phyloP scores from a whole-genome alignment of 2,888 invertebrate genomes.

The Orthosia gothica region DNA sequence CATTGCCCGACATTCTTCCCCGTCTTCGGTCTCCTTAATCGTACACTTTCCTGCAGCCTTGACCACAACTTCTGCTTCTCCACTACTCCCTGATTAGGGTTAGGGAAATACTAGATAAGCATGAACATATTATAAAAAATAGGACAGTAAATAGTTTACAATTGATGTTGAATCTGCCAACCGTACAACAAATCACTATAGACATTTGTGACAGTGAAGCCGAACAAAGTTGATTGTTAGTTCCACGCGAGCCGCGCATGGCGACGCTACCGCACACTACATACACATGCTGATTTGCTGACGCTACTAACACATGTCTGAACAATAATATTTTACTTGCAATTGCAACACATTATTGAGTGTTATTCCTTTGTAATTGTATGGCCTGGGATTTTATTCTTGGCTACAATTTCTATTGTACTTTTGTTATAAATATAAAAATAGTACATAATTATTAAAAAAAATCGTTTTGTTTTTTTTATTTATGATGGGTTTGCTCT shows the following conservation, averaged over 20 bases:
- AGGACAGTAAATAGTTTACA: no score
- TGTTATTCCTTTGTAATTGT: neutral
- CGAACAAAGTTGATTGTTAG: slow-evolving; percentile 74
- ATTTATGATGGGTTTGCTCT: no score
- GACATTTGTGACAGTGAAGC: slow-evolving; percentile 73
- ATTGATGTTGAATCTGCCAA: slow-evolving; percentile 41
- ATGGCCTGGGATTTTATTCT: neutral
- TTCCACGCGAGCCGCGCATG: slow-evolving; percentile 62
- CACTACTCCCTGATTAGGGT: neutral
- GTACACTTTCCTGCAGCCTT: no score
- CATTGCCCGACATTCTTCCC: no score
- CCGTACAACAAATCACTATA: slow-evolving; percentile 48
- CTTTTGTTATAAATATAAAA: neutral
- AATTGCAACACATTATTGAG: neutral
- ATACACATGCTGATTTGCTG: slow-evolving; percentile 56
- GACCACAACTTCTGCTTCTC: neutral
- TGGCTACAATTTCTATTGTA: neutral
- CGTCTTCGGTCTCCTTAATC: no score
- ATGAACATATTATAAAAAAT: no score
- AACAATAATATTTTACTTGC: slow-evolving; percentile 22
- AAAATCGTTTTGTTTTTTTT: no score
- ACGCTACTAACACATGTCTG: slow-evolving; percentile 17
- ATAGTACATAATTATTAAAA: no score
- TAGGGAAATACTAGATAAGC: neutral
- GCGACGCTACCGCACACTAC: slow-evolving; percentile 11